Evolutionary conservation across 30 jellyfish, hydroid and myxozoan species (phyloP).

Genomic region (Hydractinia symbiolongicarpus): DNA sequence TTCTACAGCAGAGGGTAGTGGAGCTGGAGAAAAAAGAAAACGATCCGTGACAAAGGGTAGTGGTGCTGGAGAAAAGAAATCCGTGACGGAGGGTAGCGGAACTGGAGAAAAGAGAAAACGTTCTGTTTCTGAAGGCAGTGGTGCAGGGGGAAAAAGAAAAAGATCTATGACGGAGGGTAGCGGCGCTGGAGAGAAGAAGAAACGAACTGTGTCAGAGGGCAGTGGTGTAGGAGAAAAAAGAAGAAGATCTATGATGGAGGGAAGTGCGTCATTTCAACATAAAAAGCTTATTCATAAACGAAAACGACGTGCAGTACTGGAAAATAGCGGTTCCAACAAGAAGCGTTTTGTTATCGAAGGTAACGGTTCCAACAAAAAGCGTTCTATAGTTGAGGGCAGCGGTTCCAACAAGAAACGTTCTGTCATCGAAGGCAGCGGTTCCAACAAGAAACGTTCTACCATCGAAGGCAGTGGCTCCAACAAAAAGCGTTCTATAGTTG

Average conservation of each 20-base stretch:
- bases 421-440: not conserved
- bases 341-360: not conserved
- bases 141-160: not conserved
- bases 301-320: not conserved
- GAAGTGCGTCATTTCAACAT: not conserved
- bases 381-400: not conserved
- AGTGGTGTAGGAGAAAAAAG: not conserved
- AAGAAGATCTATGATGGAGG: not conserved
- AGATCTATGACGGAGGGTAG: not conserved
- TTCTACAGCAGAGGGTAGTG: slow-evolving; percentile 20
- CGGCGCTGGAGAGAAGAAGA: not conserved
- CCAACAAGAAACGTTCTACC: not conserved
- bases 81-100: slow-evolving; percentile 14
- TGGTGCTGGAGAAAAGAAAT: not conserved
- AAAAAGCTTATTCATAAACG: not conserved
- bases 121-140: not conserved
- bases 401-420: not conserved
- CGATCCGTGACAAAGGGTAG: not conserved
- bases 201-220: not conserved
- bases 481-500: not conserved
- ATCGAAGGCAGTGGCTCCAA: not conserved
- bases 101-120: slow-evolving; percentile 1
- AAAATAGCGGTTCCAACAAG: not conserved
- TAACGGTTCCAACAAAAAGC: not conserved
- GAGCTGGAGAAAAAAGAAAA: not conserved